A percentile compares a stretch with the other conserved stretches of the same genome.
Evolutionary conservation across 2,888 invertebrate genomes (phyloP).

Genomic region (Hermaeophaga mercurialis): DNA sequence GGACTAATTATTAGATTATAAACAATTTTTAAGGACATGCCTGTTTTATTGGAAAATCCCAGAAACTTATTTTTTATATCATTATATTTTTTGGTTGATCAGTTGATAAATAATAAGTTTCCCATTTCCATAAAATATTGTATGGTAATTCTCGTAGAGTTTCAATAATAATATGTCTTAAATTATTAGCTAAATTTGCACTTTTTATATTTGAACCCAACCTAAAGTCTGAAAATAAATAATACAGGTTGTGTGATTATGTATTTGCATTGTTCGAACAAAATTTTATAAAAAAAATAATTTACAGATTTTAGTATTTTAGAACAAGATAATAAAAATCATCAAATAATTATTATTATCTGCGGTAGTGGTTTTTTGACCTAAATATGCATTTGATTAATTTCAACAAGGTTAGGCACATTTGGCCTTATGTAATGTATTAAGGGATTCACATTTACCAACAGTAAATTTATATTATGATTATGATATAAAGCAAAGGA

Average conservation of each 20-base stretch:
- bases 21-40: too few species aligned
- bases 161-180: conserved; percentile 48
- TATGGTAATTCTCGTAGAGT: conserved; percentile 55
- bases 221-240: conserved; percentile 50
- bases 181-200: conserved; percentile 47
- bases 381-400: conserved; percentile 32
- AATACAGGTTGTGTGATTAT: too few species aligned
- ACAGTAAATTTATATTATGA: conserved; percentile 35
- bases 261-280: too few species aligned
- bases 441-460: conserved; percentile 35
- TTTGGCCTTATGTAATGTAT: conserved; percentile 31
- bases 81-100: conserved; percentile 54
- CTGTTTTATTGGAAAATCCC: too few species aligned
- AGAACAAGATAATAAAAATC: too few species aligned
- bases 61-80: conserved; percentile 51
- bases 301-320: too few species aligned
- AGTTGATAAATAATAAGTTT: conserved; percentile 45
- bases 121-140: conserved; percentile 58
- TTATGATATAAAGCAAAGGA: too few species aligned
- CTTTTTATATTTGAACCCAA: conserved; percentile 56
- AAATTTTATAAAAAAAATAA: too few species aligned
- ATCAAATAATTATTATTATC: too few species aligned
- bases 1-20: too few species aligned
- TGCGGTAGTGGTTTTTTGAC: conserved; percentile 29
- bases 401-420: conserved; percentile 35